Conservation (phyloP, 2,888 invertebrate species). For the Sarcophaga variegata region DNA sequence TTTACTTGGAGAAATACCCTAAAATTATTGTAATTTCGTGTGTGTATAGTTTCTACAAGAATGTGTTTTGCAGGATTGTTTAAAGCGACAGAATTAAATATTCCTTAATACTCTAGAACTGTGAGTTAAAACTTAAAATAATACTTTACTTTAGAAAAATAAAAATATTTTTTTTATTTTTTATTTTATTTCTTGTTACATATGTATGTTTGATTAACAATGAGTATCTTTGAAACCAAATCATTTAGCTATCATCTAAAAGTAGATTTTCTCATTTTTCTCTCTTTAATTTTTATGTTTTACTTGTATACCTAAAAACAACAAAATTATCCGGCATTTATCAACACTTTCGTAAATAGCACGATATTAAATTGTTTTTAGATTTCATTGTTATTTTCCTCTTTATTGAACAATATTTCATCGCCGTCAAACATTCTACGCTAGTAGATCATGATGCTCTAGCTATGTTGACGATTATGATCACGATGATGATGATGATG, state of each 20-base stretch:
- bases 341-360: slow-evolving; percentile 39
- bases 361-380: slow-evolving; percentile 17
- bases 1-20: no score
- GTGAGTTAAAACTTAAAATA: no score
- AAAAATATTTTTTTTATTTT: no score
- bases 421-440: slow-evolving; percentile 51
- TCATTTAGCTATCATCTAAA: no score
- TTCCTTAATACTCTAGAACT: no score
- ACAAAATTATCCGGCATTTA: slow-evolving; percentile 30
- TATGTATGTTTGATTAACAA: background rate
- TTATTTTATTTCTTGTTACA: no score
- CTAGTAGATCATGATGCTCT: background rate
- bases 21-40: no score
- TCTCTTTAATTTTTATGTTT: background rate
- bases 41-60: no score
- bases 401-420: background rate
- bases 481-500: background rate
- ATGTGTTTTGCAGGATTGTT: no score
- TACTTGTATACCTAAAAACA: background rate
- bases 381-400: slow-evolving; percentile 3
- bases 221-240: slow-evolving; percentile 11
- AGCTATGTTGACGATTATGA: background rate
- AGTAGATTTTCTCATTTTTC: background rate
- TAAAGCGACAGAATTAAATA: no score
- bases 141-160: no score